Conservation (phyloP, 2,113 vertebrate species). For the Atlantisia rogersi region DNA sequence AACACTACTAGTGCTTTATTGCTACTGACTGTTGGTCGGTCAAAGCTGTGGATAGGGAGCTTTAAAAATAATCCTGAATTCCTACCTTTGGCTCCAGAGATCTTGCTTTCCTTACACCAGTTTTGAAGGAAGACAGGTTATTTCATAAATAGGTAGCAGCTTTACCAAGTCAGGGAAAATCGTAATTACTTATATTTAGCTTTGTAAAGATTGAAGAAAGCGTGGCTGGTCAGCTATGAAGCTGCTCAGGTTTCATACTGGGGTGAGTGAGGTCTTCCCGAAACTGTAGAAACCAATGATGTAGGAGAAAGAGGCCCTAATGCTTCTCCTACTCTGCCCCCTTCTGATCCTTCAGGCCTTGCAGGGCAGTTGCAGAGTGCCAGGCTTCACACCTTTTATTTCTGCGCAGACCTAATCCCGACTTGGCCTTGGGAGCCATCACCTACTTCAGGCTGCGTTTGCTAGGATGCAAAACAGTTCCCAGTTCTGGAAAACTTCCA, state of each 20-base stretch:
- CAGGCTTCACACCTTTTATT: background rate
- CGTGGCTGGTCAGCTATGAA: background rate
- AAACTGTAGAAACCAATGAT: background rate
- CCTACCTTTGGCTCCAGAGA: background rate
- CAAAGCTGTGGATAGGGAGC: background rate
- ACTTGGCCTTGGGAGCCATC: background rate
- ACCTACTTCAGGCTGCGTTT: background rate
- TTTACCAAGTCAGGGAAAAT: background rate
- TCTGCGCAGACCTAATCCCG: background rate
- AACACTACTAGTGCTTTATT: background rate
- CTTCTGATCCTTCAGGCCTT: background rate
- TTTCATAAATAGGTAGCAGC: background rate
- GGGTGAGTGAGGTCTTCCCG: background rate
- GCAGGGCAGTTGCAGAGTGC: background rate
- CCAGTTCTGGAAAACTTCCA: slow-evolving; percentile 23
- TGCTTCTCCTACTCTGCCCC: background rate
- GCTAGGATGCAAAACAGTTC: background rate
- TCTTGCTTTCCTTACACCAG: background rate
- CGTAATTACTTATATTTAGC: background rate
- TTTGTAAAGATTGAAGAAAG: background rate
- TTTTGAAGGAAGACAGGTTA: background rate
- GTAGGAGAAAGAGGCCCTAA: background rate
- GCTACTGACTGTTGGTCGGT: background rate
- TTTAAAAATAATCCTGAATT: background rate
- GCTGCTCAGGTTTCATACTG: background rate